Percentiles rank a stretch among this genome's conserved stretches.
Evolutionary conservation across 2,113 vertebrate genomes (phyloP).

Genomic region (Fulica atra): DNA sequence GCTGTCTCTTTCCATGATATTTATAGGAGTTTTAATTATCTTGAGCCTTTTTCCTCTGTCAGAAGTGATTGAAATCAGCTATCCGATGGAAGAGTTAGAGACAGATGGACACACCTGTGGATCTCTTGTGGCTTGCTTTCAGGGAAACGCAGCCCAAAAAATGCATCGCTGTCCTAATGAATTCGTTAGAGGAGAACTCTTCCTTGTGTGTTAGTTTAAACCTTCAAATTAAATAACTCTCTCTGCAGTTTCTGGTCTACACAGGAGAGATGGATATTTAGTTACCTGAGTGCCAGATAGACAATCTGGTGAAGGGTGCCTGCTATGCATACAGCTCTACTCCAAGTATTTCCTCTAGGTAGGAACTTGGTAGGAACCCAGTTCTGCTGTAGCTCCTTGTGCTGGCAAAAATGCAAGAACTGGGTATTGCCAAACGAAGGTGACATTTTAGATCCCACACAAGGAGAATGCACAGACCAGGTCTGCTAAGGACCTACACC

Average conservation of each 20-base stretch:
- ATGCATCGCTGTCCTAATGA: neutral
- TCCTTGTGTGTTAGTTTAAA: neutral
- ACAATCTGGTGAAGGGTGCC: neutral
- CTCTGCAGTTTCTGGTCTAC: neutral
- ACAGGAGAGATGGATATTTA: neutral
- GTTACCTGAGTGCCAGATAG: neutral
- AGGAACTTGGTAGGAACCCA: neutral
- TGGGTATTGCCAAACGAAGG: neutral
- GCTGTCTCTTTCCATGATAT: neutral
- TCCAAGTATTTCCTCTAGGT: neutral
- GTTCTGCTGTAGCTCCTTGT: neutral
- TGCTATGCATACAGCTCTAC: too few relatives aligned
- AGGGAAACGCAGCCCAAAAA: neutral
- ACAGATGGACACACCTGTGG: neutral
- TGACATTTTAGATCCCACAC: neutral
- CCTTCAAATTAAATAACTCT: neutral
- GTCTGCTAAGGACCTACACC: neutral
- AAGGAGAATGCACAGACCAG: neutral
- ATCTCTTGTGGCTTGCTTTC: neutral
- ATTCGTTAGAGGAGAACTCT: neutral
- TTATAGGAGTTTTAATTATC: slow-evolving; percentile 22
- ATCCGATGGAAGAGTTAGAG: neutral
- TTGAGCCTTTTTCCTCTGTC: slow-evolving; percentile 4
- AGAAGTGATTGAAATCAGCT: neutral
- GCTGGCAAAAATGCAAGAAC: neutral